Evolutionary conservation across 2,113 vertebrate species (phyloP).

Genomic region (Burhinus oedicnemus): DNA sequence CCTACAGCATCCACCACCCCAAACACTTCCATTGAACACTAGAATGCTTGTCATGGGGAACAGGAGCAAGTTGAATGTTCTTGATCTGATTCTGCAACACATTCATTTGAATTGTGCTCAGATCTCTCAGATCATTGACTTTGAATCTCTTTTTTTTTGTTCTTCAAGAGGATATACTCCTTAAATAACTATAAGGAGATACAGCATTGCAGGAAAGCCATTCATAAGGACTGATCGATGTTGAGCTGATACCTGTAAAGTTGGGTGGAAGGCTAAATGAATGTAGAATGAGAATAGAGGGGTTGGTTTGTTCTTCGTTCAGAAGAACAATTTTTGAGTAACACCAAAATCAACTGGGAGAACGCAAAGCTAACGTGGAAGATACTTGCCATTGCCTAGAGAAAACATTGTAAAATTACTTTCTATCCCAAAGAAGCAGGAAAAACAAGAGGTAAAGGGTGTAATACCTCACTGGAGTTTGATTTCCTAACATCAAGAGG

Average conservation of each 20-base stretch:
- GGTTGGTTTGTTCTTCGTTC: neutral
- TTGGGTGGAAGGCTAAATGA: neutral
- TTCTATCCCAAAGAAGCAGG: neutral
- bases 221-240: neutral
- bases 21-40: neutral
- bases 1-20: neutral
- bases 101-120: neutral
- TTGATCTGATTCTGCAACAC: neutral
- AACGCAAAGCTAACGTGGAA: neutral
- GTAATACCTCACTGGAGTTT: neutral
- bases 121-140: neutral
- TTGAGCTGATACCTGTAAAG: neutral
- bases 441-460: neutral
- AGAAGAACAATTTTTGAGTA: neutral
- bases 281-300: neutral
- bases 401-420: neutral
- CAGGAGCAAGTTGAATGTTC: neutral
- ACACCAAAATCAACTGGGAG: neutral
- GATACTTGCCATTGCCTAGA: neutral
- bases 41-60: neutral
- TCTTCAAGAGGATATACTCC: neutral
- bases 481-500: neutral
- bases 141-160: neutral
- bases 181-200: neutral
- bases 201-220: neutral